These are phyloP conservation scores for Rhodinocichla rosea DNA, from an alignment of 2,113 vertebrate species.

Conservation along the genomic window DNA sequence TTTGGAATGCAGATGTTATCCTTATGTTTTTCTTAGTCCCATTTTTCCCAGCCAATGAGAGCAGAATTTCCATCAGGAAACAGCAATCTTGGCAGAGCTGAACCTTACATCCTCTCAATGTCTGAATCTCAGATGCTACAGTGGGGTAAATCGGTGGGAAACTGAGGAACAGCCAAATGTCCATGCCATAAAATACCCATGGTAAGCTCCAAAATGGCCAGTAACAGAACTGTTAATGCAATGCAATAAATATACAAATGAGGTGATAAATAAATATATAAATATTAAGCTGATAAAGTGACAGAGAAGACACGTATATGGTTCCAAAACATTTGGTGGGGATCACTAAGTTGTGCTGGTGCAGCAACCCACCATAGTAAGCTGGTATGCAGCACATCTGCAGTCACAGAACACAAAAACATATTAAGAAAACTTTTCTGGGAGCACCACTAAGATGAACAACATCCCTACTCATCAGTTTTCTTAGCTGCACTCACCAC, in stretches of 20 bases:
- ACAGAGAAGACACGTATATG: rapidly evolving
- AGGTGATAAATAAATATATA: not conserved
- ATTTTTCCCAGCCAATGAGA: not conserved
- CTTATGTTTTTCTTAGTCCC: not conserved
- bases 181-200: not conserved
- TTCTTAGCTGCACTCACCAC: not conserved
- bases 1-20: not conserved
- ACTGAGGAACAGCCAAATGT: not conserved
- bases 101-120: not conserved
- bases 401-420: not conserved
- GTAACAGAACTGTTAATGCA: not conserved
- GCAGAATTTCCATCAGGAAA: not conserved
- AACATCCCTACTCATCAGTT: not conserved
- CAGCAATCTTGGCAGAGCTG: not conserved
- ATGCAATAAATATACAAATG: not conserved
- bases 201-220: not conserved
- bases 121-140: not conserved
- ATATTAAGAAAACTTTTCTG: not conserved
- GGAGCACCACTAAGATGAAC: not conserved
- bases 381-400: not conserved
- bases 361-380: not conserved
- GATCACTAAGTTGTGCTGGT: not conserved
- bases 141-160: not conserved
- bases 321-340: not conserved
- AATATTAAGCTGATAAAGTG: not conserved